Evolutionary conservation across 2,797 vertebrate species (phyloP).

Genomic region (Lindbergichthys nudifrons): DNA sequence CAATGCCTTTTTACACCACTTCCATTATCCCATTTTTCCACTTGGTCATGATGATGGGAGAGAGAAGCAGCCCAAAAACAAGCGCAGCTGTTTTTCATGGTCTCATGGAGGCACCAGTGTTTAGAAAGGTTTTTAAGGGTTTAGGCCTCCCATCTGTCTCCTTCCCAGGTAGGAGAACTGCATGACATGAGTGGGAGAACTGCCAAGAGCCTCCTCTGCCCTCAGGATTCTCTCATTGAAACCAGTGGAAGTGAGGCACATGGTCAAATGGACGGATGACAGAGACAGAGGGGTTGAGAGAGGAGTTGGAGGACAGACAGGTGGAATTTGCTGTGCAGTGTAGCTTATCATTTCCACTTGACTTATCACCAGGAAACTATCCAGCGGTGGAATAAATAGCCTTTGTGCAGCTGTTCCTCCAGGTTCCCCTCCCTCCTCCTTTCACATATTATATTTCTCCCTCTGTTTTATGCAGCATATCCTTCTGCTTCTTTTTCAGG

Average conservation of each 20-base stretch:
- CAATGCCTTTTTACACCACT: slow-evolving; percentile 79
- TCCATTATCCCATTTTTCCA: slow-evolving; percentile 83
- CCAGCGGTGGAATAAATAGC: slow-evolving; percentile 73
- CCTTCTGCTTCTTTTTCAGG: slow-evolving; percentile 28
- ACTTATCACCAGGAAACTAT: slow-evolving; percentile 79
- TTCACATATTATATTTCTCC: slow-evolving; percentile 31
- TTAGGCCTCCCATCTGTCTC: slow-evolving; percentile 71
- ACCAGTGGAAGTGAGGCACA: slow-evolving; percentile 64
- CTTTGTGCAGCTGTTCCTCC: slow-evolving; percentile 61
- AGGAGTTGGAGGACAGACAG: slow-evolving; percentile 57
- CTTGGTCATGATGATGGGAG: slow-evolving; percentile 80
- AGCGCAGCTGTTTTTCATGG: slow-evolving; percentile 79
- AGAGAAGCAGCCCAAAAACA: slow-evolving; percentile 70
- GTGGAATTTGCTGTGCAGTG: slow-evolving; percentile 75
- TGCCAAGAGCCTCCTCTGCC: slow-evolving; percentile 46
- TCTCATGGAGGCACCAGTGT: slow-evolving; percentile 74
- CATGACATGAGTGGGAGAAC: slow-evolving; percentile 49
- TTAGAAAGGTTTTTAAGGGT: slow-evolving; percentile 61
- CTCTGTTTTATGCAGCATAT: slow-evolving; percentile 41
- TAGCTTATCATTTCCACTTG: slow-evolving; percentile 84
- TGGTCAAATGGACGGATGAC: slow-evolving; percentile 56
- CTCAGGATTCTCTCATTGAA: slow-evolving; percentile 51
- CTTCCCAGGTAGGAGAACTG: slow-evolving; percentile 71
- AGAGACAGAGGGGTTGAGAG: slow-evolving; percentile 18
- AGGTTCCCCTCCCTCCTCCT: slow-evolving; percentile 40